phyloP scores from a whole-genome alignment of 2,113 vertebrate genomes.

The Elgaria multicarinata region DNA sequence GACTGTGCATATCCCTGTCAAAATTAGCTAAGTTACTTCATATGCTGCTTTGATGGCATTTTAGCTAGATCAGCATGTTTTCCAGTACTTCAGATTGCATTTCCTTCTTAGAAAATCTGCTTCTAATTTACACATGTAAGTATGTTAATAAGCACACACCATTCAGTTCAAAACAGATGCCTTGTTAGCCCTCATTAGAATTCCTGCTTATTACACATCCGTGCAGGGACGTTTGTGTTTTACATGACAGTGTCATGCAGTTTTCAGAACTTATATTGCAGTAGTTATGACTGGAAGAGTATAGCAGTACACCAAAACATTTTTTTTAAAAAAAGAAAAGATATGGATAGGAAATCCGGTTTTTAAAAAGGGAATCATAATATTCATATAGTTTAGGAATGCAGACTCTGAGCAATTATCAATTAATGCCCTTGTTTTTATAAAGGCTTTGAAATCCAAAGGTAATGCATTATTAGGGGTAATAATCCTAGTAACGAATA shows the following conservation, averaged over 20 bases:
- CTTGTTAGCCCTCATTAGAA: not conserved
- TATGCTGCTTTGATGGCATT: not conserved
- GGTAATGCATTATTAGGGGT: not conserved
- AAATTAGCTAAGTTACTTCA: not conserved
- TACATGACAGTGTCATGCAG: not conserved
- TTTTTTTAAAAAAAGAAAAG: not conserved
- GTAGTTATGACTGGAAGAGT: not conserved
- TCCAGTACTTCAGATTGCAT: not conserved
- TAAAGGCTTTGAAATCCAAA: not conserved
- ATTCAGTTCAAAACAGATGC: not conserved
- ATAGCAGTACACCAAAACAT: not conserved
- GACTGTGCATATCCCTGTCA: conserved; percentile 6
- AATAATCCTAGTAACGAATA: not conserved
- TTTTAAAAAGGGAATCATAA: not conserved
- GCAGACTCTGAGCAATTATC: not conserved
- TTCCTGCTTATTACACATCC: not conserved
- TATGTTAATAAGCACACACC: not conserved
- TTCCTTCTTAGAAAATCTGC: not conserved
- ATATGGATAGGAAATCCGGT: not conserved
- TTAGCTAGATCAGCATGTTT: not conserved
- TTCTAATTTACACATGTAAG: not conserved
- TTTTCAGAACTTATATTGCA: not conserved
- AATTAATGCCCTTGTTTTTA: not conserved
- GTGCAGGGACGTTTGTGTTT: not conserved
- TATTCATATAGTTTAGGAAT: not conserved